phyloP scores from a whole-genome alignment of 1,140 invertebrate species.

The Pseudomyrmex dendroicus region DNA sequence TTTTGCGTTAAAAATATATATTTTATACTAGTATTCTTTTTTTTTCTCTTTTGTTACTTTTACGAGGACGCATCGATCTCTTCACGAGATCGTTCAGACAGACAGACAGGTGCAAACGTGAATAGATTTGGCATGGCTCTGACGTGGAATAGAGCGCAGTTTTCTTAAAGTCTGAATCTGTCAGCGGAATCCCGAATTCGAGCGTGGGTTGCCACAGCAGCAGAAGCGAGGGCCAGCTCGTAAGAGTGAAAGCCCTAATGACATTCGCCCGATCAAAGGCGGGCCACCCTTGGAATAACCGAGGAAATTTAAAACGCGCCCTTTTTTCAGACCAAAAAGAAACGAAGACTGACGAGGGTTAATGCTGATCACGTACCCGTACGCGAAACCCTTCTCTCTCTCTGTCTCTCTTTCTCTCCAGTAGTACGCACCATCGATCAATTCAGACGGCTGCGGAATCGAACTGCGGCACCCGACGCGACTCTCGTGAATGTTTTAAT shows the following conservation, averaged over 20 bases:
- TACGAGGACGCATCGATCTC: no score
- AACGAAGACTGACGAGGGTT: slow-evolving; percentile 79
- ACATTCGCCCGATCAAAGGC: slow-evolving; percentile 80
- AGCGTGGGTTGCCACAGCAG: slow-evolving; percentile 7
- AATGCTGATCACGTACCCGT: slow-evolving; percentile 81
- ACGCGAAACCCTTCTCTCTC: slow-evolving; percentile 66
- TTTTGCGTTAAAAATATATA: not conserved
- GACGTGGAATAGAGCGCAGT: slow-evolving; percentile 9
- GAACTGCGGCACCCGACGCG: slow-evolving; percentile 5
- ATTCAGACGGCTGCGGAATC: slow-evolving; percentile 62
- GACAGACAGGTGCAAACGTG: not conserved
- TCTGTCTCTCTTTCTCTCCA: slow-evolving; percentile 16
- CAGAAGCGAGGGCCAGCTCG: slow-evolving; percentile 16
- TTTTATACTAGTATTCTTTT: not conserved
- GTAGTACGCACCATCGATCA: slow-evolving; percentile 66
- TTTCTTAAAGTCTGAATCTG: slow-evolving; percentile 29
- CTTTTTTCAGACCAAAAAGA: slow-evolving; percentile 72
- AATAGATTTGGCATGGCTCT: not conserved
- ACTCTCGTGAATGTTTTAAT: slow-evolving; percentile 42
- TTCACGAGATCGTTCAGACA: no score
- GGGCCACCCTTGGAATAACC: slow-evolving; percentile 77
- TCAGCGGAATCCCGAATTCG: slow-evolving; percentile 22
- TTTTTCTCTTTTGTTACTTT: no score
- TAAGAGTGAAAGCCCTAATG: slow-evolving; percentile 75
- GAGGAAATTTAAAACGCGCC: slow-evolving; percentile 82